Evolutionary conservation across 2,113 vertebrate genomes (phyloP).

Genomic region (Octodon degus): DNA sequence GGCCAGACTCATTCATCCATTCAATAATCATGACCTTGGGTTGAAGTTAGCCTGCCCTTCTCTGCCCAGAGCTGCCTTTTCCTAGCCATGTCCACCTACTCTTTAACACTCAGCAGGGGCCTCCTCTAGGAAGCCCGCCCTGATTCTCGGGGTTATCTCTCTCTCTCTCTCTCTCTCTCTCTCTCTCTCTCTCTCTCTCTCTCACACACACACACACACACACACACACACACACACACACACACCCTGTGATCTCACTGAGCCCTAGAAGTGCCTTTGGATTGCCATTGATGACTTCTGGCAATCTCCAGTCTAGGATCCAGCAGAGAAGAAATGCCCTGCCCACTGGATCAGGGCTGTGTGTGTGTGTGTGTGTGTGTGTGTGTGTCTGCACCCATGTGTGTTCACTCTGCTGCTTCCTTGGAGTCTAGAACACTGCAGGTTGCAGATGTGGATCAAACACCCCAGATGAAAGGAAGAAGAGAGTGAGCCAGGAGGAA

Average conservation of each 20-base stretch:
- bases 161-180: no score
- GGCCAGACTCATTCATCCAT: background rate
- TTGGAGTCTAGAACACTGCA: background rate
- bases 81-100: background rate
- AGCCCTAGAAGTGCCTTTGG: background rate
- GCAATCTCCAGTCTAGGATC: background rate
- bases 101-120: background rate
- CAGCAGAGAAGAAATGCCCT: background rate
- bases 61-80: background rate
- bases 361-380: rapidly evolving
- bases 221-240: background rate
- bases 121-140: slow-evolving; percentile 2
- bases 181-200: no score
- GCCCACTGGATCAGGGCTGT: background rate
- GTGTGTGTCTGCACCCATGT: rapidly evolving
- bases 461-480: background rate
- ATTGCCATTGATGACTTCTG: background rate
- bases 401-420: background rate
- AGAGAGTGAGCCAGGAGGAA: background rate
- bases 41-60: background rate
- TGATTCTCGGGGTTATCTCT: background rate
- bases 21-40: background rate
- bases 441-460: background rate
- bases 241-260: background rate
- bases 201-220: background rate